Base-by-base conservation (phyloP, 1,140 invertebrate species). In the Armadillidium nasatum region DNA sequence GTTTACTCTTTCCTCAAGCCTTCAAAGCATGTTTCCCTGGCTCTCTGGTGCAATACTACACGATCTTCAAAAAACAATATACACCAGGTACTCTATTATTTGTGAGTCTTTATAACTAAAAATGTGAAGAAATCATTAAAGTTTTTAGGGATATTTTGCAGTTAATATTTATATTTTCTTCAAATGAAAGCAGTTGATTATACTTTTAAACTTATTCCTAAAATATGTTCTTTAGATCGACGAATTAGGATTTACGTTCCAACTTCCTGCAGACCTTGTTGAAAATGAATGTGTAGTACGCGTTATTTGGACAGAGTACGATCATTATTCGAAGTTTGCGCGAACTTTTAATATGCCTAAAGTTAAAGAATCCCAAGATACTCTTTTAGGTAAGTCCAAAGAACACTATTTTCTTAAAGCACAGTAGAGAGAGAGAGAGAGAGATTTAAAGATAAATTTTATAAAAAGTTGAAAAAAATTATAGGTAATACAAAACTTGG, bases 31-130 rank as follows among this genome's bases (percentile, higher is more conserved):
- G 78, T 82, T 43, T 78, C 78, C 44, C 74, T 82, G 7, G 79
- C 76, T 22, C 75, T 82, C 60, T 82, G 81, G 81, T 76, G 76
- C 71, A 82, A 82, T 76, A 81, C 80, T 2, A 79, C 80, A 9
- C 44, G 80, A 13, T 81, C 80, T 7, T 77, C 77, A 10, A 81
- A 81, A 22, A 81, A 81, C 54, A 77, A 75, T 44, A 60, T 43
- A 3, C 80, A 78, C 44, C n/a, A 78, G 71, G 80, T 81, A 67
- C 33, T 33, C 33, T 33, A 33, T 6, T 33, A 3, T 33, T 33
- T 6, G 33, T 33, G 33, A 33, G 33, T 6, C 6, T 33, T 33
- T 33, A 33, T 33, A 3, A 33, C 6, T 33, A 33, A 33, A 33
- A 33, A 6, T 3, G 33, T 33, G 6, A 33, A 33, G 33, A 33